phyloP scores from a whole-genome alignment of 2,797 vertebrate genomes.

The Liparis tanakae region DNA sequence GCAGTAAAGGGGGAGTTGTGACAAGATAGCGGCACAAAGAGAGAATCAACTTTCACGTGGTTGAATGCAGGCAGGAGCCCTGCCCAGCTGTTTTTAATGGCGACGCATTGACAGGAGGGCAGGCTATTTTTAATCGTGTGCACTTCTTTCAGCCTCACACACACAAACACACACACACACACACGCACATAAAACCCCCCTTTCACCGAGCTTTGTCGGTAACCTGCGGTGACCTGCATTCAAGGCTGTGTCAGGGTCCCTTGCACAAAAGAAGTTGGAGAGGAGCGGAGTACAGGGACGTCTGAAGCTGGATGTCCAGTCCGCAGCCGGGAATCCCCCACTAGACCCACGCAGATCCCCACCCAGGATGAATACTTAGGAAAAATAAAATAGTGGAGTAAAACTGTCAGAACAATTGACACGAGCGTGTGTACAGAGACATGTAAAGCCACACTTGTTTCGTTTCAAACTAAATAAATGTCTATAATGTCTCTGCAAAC shows the following conservation, averaged over 20 bases:
- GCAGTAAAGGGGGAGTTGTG: slow-evolving; percentile 82
- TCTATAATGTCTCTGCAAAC: slow-evolving; percentile 66
- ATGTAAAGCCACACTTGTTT: slow-evolving; percentile 36
- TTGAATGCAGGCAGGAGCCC: slow-evolving; percentile 81
- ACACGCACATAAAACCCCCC: slow-evolving; percentile 55
- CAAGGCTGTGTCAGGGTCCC: slow-evolving; percentile 77
- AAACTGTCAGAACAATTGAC: slow-evolving; percentile 65
- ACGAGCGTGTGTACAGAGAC: slow-evolving; percentile 26
- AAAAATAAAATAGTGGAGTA: slow-evolving; percentile 48
- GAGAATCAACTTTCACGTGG: slow-evolving; percentile 86
- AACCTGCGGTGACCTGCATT: slow-evolving; percentile 87
- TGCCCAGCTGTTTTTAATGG: slow-evolving; percentile 87
- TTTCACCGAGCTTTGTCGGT: slow-evolving; percentile 81
- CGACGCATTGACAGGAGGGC: slow-evolving; percentile 79
- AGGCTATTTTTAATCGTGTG: slow-evolving; percentile 84
- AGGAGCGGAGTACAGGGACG: slow-evolving; percentile 48
- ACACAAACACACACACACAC: slow-evolving; percentile 6
- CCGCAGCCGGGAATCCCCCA: slow-evolving; percentile 33
- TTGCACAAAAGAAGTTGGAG: slow-evolving; percentile 78
- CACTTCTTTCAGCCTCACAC: slow-evolving; percentile 77
- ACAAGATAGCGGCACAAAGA: slow-evolving; percentile 83
- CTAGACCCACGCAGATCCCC: slow-evolving; percentile 33
- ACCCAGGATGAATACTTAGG: slow-evolving; percentile 37
- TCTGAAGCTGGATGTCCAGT: slow-evolving; percentile 72
- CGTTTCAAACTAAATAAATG: slow-evolving; percentile 61